A percentile compares a stretch with the other conserved stretches of the same genome.
These are phyloP conservation scores for Drymonia ruficornis DNA, from an alignment of 2,888 invertebrate species.

Conservation along the genomic window DNA sequence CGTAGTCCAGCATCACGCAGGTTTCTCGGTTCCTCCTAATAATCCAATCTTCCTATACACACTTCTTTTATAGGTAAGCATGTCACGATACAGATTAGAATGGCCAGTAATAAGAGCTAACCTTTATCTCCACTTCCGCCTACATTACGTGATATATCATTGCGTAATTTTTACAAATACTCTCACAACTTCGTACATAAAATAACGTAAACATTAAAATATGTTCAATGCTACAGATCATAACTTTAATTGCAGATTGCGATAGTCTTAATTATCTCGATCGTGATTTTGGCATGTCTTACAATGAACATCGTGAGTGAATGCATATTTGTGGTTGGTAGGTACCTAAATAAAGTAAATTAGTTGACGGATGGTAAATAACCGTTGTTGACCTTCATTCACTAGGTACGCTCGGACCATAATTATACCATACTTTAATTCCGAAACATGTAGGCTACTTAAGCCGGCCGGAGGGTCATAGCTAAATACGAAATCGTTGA, in stretches of 20 bases:
- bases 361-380: slow-evolving; percentile 19
- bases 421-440: slow-evolving; percentile 1
- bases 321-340: slow-evolving; percentile 18
- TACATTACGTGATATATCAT: slow-evolving; percentile 1
- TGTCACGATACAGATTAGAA: background rate
- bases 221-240: slow-evolving; percentile 27
- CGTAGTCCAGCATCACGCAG: too few species aligned
- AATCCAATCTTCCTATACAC: too few species aligned
- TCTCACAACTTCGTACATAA: slow-evolving; percentile 1
- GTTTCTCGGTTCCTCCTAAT: too few species aligned
- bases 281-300: slow-evolving; percentile 26
- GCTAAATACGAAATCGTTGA: background rate
- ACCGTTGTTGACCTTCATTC: slow-evolving; percentile 29
- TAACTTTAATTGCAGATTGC: slow-evolving; percentile 18
- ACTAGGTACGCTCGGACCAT: slow-evolving; percentile 17
- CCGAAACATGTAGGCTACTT: background rate
- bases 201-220: slow-evolving; percentile 5
- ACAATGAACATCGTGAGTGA: slow-evolving; percentile 24
- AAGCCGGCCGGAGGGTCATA: background rate
- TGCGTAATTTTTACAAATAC: background rate
- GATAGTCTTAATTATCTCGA: slow-evolving; percentile 21
- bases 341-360: slow-evolving; percentile 13
- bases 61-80: too few species aligned
- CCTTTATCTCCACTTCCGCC: slow-evolving; percentile 1
- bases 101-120: background rate